Percentiles rank a stretch among this genome's conserved stretches.
These are phyloP conservation scores for Archips crataeganus DNA, from an alignment of 2,888 invertebrate species.

Conservation along the genomic window DNA sequence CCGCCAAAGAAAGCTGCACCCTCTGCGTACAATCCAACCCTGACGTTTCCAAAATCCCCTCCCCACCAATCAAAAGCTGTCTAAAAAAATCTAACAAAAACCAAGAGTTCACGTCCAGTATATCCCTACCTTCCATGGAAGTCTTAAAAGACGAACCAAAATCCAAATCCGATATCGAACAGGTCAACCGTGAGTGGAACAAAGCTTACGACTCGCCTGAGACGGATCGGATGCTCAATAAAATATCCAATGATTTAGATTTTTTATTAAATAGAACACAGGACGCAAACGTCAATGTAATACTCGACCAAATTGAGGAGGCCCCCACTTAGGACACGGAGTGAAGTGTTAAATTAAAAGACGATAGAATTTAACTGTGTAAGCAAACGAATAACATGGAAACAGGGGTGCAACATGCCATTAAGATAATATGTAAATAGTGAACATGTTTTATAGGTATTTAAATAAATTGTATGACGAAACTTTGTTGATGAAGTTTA, in stretches of 20 bases:
- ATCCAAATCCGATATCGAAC: slow-evolving; percentile 68
- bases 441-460: slow-evolving; percentile 51
- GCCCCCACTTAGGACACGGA: slow-evolving; percentile 68
- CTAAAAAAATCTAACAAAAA: slow-evolving; percentile 69
- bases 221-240: slow-evolving; percentile 89
- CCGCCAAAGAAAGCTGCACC: slow-evolving; percentile 70
- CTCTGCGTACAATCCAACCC: slow-evolving; percentile 77
- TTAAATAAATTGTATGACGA: slow-evolving; percentile 43
- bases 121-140: slow-evolving; percentile 73
- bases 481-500: slow-evolving; percentile 28
- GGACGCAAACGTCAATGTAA: slow-evolving; percentile 57
- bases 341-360: slow-evolving; percentile 30
- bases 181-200: slow-evolving; percentile 73
- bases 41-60: slow-evolving; percentile 70
- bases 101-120: slow-evolving; percentile 64
- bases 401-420: slow-evolving; percentile 72
- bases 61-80: slow-evolving; percentile 80
- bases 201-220: slow-evolving; percentile 72
- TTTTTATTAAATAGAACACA: slow-evolving; percentile 90
- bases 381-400: slow-evolving; percentile 59
- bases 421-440: slow-evolving; percentile 51
- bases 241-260: slow-evolving; percentile 93
- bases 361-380: slow-evolving; percentile 45
- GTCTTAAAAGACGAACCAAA: slow-evolving; percentile 60
- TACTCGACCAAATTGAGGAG: slow-evolving; percentile 70